Conservation (phyloP, 2,113 vertebrate genomes). For the Leptobrachium ailaonicum region DNA sequence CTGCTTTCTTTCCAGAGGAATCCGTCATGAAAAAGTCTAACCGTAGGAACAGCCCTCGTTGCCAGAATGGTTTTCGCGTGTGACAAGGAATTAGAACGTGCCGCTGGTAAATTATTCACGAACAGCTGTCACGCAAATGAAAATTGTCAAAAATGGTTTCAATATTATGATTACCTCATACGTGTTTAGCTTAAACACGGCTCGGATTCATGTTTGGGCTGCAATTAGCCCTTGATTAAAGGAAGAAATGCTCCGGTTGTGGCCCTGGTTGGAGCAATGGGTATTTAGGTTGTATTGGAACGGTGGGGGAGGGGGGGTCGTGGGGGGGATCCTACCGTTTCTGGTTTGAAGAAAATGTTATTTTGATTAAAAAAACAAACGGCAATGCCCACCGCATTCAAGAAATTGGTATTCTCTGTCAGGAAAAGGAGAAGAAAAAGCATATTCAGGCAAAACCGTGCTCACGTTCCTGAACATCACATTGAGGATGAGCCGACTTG, state of each 20-base stretch:
- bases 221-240: conserved; percentile 14
- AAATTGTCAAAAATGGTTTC: conserved; percentile 17
- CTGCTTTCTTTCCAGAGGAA: background rate
- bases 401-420: too few species aligned
- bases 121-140: conserved; percentile 34
- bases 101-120: conserved; percentile 37
- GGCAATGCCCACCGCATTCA: too few species aligned
- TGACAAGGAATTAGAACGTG: background rate
- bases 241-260: background rate
- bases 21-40: background rate
- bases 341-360: too few species aligned
- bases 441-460: too few species aligned
- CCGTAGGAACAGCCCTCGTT: background rate
- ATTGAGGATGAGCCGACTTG: too few species aligned
- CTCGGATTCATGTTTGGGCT: background rate
- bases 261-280: background rate
- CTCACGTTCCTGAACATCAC: too few species aligned
- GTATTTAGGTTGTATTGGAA: too few species aligned
- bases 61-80: background rate
- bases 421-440: too few species aligned
- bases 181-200: conserved; percentile 25
- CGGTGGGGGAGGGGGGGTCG: too few species aligned
- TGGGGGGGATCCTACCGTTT: too few species aligned
- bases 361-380: too few species aligned
- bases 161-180: conserved; percentile 39